Evolutionary conservation across 2,797 vertebrate genomes (phyloP), one percentile per base, ranked within the genome.

Genomic region (Buphagus erythrorhynchus): DNA sequence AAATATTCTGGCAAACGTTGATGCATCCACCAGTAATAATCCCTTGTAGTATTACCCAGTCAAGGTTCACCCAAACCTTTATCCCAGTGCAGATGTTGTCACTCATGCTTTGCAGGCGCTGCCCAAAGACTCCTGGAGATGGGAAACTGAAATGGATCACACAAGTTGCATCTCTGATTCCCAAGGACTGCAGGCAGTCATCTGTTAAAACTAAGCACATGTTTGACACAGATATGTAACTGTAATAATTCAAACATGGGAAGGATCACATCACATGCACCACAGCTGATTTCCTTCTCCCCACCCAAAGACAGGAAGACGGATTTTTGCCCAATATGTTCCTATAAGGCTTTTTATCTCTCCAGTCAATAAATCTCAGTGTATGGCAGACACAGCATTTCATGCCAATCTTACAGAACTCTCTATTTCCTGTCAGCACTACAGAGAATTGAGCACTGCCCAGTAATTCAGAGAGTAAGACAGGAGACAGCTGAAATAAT

Each of bases 141-240:
- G 99, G 99, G 84, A 99, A 99, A 95, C 97, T 97, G 80, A 98
- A 99, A 93, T 99, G 99, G 85, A 99, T 92, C 13, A 99, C 98
- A 8, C 98, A 98, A 0, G 98, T 98, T 19, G 99, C 99, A 65
- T 99, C 99, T 18, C 97, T 98, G 94, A 99, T 98, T 77, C 97
- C 97, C 79, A 99, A 75, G 40, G 97, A 95, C 22, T 97, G 97
- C 51, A 98, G 52, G 86, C 98, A 99, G 25, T 98, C 98, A 46
- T 98, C 98, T n/a, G 98, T 99, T 51, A 98, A 97, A 96, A 99
- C 99, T 99, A 86, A 43, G 66, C 84, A 96, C 54, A 81, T 0
- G 8, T 57, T 90, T 82, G 29, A 73, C 4, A 69, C 10, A 54
- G 10, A 49, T 4, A 14, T 19, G 31, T 82, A 82, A 49, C 8